phyloP scores from a whole-genome alignment of 2,113 vertebrate species.

The Lampris incognitus region DNA sequence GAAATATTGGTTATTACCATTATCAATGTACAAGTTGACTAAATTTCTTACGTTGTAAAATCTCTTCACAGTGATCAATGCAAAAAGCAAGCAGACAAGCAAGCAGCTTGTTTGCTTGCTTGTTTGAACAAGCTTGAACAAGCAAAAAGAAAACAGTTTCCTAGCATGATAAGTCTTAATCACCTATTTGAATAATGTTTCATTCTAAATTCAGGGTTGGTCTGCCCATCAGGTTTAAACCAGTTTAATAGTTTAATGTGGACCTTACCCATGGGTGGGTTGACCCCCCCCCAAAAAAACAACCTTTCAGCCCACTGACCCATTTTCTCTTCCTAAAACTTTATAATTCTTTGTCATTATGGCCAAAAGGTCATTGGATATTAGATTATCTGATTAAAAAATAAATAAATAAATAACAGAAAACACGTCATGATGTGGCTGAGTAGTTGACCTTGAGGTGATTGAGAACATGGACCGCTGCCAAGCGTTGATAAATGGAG shows the following conservation, averaged over 20 bases:
- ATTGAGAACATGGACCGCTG: constrained; percentile 53
- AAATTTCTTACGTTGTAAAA: neutral
- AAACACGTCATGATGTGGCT: constrained; percentile 20
- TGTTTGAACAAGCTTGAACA: too few species aligned
- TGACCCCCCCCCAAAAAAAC: constrained; percentile 1
- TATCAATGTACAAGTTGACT: too few species aligned
- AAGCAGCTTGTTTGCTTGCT: too few species aligned
- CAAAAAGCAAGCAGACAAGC: neutral
- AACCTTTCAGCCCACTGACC: constrained; percentile 23
- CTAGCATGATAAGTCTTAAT: too few species aligned
- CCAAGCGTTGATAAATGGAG: constrained; percentile 50
- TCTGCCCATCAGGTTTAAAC: constrained; percentile 32
- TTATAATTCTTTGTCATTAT: too few species aligned
- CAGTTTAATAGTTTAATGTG: constrained; percentile 31
- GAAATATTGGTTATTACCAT: too few species aligned
- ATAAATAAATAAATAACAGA: constrained; percentile 17
- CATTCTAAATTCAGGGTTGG: too few species aligned
- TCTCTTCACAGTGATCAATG: neutral
- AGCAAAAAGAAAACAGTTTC: too few species aligned
- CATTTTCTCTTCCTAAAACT: neutral
- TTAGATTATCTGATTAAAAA: too few species aligned
- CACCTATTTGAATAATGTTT: too few species aligned
- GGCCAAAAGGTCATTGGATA: too few species aligned
- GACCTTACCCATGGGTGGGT: constrained; percentile 16
- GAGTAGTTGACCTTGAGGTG: constrained; percentile 56